Percentiles rank a stretch among this genome's conserved stretches.
phyloP scores from a whole-genome alignment of 2,888 invertebrate species.

The Lepidochrysops patricia region DNA sequence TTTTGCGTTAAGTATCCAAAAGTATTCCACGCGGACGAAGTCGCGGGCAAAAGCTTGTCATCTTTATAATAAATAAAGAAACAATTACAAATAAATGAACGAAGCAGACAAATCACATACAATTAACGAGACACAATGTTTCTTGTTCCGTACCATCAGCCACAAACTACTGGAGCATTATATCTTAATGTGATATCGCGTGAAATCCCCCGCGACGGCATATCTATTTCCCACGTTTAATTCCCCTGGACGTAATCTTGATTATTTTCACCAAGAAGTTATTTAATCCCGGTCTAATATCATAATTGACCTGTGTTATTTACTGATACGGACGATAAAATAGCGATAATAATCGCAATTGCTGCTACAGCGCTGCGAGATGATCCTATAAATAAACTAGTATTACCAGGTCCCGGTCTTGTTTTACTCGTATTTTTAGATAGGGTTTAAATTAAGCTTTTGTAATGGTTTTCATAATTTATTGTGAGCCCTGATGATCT shows the following conservation, averaged over 20 bases:
- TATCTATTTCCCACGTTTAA: conserved; percentile 12
- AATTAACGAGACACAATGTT: conserved; percentile 4
- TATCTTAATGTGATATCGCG: conserved; percentile 11
- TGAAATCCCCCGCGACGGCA: conserved; percentile 4
- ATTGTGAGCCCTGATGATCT: conserved; percentile 10
- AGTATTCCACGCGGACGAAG: too few species aligned
- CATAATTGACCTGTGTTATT: conserved; percentile 25
- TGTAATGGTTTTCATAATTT: conserved; percentile 22
- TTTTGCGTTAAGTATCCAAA: too few species aligned
- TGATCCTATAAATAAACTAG: conserved; percentile 27
- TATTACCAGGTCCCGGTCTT: conserved; percentile 21
- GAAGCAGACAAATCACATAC: neutral
- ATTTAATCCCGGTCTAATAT: conserved; percentile 23
- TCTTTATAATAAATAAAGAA: too few species aligned
- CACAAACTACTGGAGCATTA: conserved; percentile 3
- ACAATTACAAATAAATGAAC: neutral
- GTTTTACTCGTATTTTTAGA: conserved; percentile 24
- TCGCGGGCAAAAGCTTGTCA: too few species aligned
- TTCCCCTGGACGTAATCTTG: conserved; percentile 17
- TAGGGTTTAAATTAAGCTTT: conserved; percentile 24
- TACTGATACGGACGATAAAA: conserved; percentile 26
- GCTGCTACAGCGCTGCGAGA: conserved; percentile 22
- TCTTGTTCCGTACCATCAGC: conserved; percentile 4
- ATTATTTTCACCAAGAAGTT: conserved; percentile 19
- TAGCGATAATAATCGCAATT: conserved; percentile 26